These are phyloP conservation scores for Hyphantria cunea DNA, from an alignment of 1,140 invertebrate species.

Conservation along the genomic window DNA sequence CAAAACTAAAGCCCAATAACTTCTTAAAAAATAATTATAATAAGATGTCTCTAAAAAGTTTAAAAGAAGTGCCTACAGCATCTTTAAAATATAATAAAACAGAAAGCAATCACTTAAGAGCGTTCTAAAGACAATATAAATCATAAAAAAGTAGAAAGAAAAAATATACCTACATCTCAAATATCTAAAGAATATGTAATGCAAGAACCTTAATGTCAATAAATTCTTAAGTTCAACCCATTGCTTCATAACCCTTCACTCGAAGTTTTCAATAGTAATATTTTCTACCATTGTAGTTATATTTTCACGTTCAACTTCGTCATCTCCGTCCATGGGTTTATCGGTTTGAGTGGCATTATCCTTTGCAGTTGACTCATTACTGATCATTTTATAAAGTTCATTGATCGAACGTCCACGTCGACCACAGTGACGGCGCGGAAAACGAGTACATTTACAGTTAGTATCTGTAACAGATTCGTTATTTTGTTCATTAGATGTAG, in stretches of 20 bases:
- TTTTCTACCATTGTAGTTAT: slow-evolving; percentile 24
- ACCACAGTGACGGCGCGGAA: background rate
- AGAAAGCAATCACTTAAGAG: background rate
- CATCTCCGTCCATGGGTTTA: background rate
- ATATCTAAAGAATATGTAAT: background rate
- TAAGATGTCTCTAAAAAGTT: no score
- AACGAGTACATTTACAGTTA: slow-evolving; percentile 10
- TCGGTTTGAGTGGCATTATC: slow-evolving; percentile 7
- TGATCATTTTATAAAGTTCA: background rate
- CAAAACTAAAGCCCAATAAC: no score
- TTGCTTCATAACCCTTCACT: slow-evolving; percentile 7
- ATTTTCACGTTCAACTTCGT: slow-evolving; percentile 9
- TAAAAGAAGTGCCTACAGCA: background rate
- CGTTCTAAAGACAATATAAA: background rate
- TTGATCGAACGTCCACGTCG: background rate
- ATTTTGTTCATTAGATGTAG: background rate
- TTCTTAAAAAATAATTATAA: no score
- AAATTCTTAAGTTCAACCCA: background rate
- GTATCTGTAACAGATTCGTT: background rate
- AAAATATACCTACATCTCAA: slow-evolving; percentile 23
- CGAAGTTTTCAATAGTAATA: slow-evolving; percentile 18
- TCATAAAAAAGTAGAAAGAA: background rate
- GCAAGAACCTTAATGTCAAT: slow-evolving; percentile 2
- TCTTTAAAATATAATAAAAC: background rate
- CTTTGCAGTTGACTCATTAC: background rate